Evolutionary conservation across 2,797 vertebrate species (phyloP), one percentile per base, ranked within the genome.

Genomic region (Hyperoplus immaculatus): DNA sequence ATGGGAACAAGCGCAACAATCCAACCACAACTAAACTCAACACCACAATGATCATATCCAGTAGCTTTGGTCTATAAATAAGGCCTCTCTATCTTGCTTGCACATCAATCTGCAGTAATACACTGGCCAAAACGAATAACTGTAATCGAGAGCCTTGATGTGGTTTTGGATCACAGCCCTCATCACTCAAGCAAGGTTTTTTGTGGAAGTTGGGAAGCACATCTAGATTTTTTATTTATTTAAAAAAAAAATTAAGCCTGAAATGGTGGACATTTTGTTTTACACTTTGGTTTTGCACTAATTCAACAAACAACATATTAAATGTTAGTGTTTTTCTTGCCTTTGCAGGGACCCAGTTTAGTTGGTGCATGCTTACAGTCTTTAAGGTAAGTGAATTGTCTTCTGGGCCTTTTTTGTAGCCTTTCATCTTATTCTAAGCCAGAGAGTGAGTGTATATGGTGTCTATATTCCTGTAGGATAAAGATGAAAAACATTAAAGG

Each of bases 31-130:
- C 74, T 60, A 64, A 65, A 64, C 64, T 75, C 78, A 78, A 56
- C 69, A 63, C 38, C 16, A 14, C 42, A 21, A 50, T 36, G 36
- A 49, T 75, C 56, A 36, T 8, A 56, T 60, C 43, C 68, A 49
- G 58, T 42, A 4, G n/a, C 77, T 74, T 73, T 73, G 84, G 21
- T 66, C 81, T 84, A 80, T 72, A 77, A 86, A 80, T 80, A 86
- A 58, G 18, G 11, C 15, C 41, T 53, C 41, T 47, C 43, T 78
- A 78, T 78, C 79, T 61, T 10, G 57, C 66, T 68, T 49, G 51
- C 47, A 53, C 46, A 46, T 78, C 77, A 74, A 16, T 38, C 69
- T 45, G 45, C 4, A 13, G 46, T 8, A 14, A 11, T 47, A 63
- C 39, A 74, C 39, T 38, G 53, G 72, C 42, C 50, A 69, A 29